These are phyloP conservation scores for Natrix natrix DNA, from an alignment of 2,797 vertebrate genomes.

Conservation along the genomic window DNA sequence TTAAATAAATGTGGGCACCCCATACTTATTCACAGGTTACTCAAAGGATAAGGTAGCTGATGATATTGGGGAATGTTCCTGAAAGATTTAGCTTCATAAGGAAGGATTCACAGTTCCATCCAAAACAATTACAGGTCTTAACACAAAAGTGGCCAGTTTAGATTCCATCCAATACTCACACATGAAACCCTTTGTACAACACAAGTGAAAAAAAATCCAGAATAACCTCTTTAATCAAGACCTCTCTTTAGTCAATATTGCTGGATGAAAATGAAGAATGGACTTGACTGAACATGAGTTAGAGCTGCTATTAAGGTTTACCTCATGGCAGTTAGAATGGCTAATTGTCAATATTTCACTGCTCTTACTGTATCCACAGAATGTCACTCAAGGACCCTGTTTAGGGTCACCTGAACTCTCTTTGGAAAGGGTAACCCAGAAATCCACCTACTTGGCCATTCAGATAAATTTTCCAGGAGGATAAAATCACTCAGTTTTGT, in stretches of 20 bases:
- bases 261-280: neutral
- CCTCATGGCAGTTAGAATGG: too few relatives aligned
- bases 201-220: neutral
- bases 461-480: too few relatives aligned
- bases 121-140: neutral
- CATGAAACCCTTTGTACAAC: neutral
- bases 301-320: too few relatives aligned
- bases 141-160: neutral
- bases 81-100: neutral
- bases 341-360: too few relatives aligned
- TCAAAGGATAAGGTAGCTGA: neutral
- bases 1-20: neutral
- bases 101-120: neutral
- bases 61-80: neutral
- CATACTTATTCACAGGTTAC: neutral
- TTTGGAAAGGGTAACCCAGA: too few relatives aligned
- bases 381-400: neutral
- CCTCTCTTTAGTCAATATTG: neutral
- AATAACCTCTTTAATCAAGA: neutral
- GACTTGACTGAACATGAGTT: neutral
- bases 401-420: too few relatives aligned
- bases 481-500: too few relatives aligned
- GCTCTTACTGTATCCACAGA: neutral
- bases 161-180: neutral
- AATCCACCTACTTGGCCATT: too few relatives aligned